Evolutionary conservation across 2,888 invertebrate genomes (phyloP), one percentile per base, ranked within the genome.

Genomic region (Drosophila kambysellisi): DNA sequence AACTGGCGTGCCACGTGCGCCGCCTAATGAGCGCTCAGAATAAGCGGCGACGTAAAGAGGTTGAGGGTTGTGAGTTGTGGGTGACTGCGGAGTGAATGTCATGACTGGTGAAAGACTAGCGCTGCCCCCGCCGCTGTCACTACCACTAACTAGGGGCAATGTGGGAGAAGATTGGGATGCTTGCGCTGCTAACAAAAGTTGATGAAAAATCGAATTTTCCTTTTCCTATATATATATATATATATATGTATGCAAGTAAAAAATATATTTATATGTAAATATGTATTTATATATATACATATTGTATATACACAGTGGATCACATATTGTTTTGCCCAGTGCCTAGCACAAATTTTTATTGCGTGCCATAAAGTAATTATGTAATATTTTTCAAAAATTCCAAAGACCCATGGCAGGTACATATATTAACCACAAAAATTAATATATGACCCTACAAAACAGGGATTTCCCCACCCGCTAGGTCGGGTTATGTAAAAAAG

Each of bases 21-120:
- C 86, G 88, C 89, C 89, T 90, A 85, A 85, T 85, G 90, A 90
- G 90, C 71, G 88, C 81, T 77, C 86, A 85, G 90, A 90, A 85
- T 88, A 90, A 85, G 88, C 83, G 86, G 72, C 83, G 83, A 88
- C 73, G 57, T 65, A 69, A 70, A 50, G 62, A 46, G 68, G 3
- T 6, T 25, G 35, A 35, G 53, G 48, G 39, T 51, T 65, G 51
- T 58, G 53, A 56, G 54, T 58, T 54, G 62, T n/a, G 25, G 25
- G 20, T 64, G 73, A 46, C 76, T 80, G 63, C 70, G 81, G 58
- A 78, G 67, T 54, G 54, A 54, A 25, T 78, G 78, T 78, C 78
- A 81, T 68, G 82, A 56, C 73, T 70, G 65, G n/a, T 72, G 79
- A 81, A 78, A 81, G 78, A 81, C 68, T 79, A 78, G 39, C 78